These are phyloP conservation scores for Chrosomus eos DNA, from an alignment of 2,797 vertebrate genomes.

Conservation along the genomic window DNA sequence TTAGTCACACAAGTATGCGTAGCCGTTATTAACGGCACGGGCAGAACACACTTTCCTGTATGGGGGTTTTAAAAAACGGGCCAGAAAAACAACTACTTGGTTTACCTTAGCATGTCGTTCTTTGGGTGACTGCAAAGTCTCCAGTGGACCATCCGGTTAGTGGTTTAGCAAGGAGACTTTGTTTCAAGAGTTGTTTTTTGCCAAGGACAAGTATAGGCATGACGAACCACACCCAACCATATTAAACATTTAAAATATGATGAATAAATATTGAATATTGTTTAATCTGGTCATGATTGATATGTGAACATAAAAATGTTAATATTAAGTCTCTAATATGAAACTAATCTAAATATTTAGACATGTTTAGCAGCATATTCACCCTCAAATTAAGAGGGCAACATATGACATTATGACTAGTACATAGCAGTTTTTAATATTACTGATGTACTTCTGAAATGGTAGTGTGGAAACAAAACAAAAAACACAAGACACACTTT, in stretches of 20 bases:
- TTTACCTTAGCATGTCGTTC: background rate
- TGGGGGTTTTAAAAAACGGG: background rate
- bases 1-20: background rate
- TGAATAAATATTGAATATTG: background rate
- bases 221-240: background rate
- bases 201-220: slow-evolving; percentile 3
- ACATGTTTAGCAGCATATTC: background rate
- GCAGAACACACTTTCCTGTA: background rate
- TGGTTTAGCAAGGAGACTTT: background rate
- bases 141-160: background rate
- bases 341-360: background rate
- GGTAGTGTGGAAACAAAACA: background rate
- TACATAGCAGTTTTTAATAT: background rate
- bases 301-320: background rate
- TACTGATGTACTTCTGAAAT: background rate
- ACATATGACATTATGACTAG: background rate
- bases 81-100: background rate
- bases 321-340: background rate
- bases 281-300: background rate
- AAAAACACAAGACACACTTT: background rate
- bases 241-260: background rate
- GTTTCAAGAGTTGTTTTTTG: background rate
- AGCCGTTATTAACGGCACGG: background rate
- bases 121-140: background rate
- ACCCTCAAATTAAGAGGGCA: background rate